phyloP scores from a whole-genome alignment of 2,888 invertebrate genomes.

The Cancer borealis region DNA sequence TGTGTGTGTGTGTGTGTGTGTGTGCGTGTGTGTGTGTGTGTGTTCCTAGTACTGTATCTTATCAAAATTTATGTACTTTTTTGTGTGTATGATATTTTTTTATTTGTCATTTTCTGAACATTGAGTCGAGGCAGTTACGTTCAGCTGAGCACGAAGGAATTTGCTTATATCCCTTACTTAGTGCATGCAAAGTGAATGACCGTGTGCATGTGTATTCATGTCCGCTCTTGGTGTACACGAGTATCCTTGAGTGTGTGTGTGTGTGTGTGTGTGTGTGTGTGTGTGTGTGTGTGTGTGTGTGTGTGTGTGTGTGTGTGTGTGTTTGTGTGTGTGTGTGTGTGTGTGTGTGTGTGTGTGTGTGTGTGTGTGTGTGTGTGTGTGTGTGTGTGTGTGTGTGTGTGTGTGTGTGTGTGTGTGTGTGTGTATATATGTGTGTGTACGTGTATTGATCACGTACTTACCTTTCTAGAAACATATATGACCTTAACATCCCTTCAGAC shows the following conservation, averaged over 20 bases:
- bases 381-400: neutral
- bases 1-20: no score
- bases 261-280: no score
- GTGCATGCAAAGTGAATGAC: slow-evolving; percentile 15
- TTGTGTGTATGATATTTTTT: no score
- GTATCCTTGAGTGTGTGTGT: no score
- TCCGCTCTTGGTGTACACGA: neutral
- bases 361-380: slow-evolving; percentile 4
- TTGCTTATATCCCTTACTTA: slow-evolving; percentile 16
- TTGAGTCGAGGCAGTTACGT: neutral
- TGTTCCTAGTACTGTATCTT: no score
- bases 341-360: neutral
- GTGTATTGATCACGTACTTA: no score
- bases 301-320: slow-evolving; percentile 8
- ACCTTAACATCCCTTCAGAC: no score
- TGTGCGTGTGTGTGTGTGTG: no score
- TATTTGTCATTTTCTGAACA: neutral
- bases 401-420: neutral
- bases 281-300: neutral
- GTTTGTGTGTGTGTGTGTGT: no score
- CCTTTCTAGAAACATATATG: no score
- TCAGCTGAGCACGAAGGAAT: neutral
- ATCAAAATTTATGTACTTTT: no score
- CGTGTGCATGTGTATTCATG: slow-evolving; percentile 26
- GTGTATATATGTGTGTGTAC: no score